Evolutionary conservation across 2,113 vertebrate species (phyloP).

Genomic region (Clarias gariepinus): DNA sequence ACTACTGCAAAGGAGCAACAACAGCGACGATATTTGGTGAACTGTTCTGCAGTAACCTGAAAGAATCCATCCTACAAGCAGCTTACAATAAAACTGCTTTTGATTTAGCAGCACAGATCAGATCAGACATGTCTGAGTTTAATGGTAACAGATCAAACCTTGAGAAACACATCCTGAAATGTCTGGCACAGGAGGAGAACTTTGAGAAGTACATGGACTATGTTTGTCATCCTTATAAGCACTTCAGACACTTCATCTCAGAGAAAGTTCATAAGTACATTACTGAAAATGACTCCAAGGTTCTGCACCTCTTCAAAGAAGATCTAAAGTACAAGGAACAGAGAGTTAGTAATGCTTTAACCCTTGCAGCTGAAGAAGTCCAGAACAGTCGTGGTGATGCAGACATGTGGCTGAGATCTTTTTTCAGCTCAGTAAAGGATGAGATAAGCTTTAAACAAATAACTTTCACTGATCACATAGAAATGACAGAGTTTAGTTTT

Average conservation of each 20-base stretch:
- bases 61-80: conserved; percentile 12
- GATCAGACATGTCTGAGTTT: conserved; percentile 58
- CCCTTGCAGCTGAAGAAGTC: background rate
- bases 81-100: background rate
- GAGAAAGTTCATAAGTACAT: conserved; percentile 52
- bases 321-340: background rate
- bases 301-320: background rate
- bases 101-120: conserved; percentile 55
- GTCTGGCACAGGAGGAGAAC: background rate
- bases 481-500: background rate
- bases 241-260: conserved; percentile 62
- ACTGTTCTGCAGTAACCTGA: conserved; percentile 67
- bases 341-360: background rate
- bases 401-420: background rate
- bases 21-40: conserved; percentile 62
- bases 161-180: conserved; percentile 27
- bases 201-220: conserved; percentile 61
- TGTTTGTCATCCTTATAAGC: background rate
- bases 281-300: background rate
- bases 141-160: conserved; percentile 65
- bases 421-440: background rate
- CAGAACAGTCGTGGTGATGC: background rate
- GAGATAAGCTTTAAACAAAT: background rate
- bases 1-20: conserved; percentile 64
- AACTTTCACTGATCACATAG: background rate